A percentile compares a stretch with the other conserved stretches of the same genome.
Evolutionary conservation across 23 tunicate genomes (phyloP).

Genomic region (Pegea sp.): DNA sequence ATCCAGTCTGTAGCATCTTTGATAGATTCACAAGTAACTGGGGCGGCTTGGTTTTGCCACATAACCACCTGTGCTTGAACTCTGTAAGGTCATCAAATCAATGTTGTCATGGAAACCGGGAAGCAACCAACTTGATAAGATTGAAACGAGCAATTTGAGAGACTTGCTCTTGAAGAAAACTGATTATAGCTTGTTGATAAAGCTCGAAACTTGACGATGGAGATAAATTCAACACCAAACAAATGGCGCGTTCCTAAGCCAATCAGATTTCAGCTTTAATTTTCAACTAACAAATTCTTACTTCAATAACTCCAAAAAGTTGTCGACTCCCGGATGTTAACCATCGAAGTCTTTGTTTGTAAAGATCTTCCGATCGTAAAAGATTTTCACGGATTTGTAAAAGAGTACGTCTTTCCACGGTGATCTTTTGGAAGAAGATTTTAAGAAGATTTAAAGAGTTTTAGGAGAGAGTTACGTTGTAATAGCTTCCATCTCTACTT

Average conservation of each 20-base stretch:
- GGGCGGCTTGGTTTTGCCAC: conserved; percentile 72
- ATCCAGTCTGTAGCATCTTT: conserved; percentile 59
- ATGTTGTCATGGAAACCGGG: not conserved
- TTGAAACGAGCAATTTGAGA: conserved; percentile 75
- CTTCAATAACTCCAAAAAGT: conserved; percentile 83
- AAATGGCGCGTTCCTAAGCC: too few species aligned
- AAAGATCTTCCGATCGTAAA: conserved; percentile 19
- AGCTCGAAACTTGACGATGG: conserved; percentile 1
- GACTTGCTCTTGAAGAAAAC: conserved; percentile 59
- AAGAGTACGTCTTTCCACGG: conserved; percentile 47
- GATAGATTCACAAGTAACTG: conserved; percentile 60
- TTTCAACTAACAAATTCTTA: not conserved
- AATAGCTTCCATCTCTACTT: conserved; percentile 36
- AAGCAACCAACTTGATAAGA: conserved; percentile 43
- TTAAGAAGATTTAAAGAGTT: not conserved
- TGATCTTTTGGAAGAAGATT: conserved; percentile 16
- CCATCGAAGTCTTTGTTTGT: conserved; percentile 51
- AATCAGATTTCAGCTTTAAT: too few species aligned
- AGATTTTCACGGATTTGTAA: conserved; percentile 45
- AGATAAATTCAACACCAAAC: too few species aligned
- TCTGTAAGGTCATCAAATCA: conserved; percentile 12
- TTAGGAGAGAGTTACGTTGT: conserved; percentile 15
- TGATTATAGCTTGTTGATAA: not conserved
- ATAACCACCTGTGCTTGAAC: conserved; percentile 44
- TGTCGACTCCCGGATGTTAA: conserved; percentile 63